Evolutionary conservation across 1,140 invertebrate species (phyloP).

Genomic region (Drosophila navojoa): DNA sequence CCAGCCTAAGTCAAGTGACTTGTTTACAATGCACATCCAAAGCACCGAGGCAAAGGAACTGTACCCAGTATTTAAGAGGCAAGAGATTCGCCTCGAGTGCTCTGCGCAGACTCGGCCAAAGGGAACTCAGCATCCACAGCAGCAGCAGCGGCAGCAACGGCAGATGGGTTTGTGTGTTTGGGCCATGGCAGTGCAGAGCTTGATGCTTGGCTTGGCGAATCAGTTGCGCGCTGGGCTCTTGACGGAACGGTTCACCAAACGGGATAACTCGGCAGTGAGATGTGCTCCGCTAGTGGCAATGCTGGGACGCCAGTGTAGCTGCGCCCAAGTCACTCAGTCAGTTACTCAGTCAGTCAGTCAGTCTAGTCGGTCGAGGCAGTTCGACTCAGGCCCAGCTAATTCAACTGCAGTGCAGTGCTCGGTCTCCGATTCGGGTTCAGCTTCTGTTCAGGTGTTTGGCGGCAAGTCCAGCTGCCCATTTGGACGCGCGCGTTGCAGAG

Average conservation of each 20-base stretch:
- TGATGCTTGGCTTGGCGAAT: constrained; percentile 1
- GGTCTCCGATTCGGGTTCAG: background rate
- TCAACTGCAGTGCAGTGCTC: constrained; percentile 11
- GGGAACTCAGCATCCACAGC: constrained; percentile 21
- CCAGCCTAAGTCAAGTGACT: background rate
- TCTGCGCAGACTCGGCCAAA: constrained; percentile 35
- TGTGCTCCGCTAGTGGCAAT: constrained; percentile 22
- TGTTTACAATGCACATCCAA: background rate
- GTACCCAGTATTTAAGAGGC: constrained; percentile 35
- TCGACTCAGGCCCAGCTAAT: background rate
- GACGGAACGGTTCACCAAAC: constrained; percentile 45
- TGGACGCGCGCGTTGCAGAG: constrained; percentile 65
- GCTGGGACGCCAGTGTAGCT: constrained; percentile 24
- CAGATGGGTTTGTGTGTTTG: constrained; percentile 9
- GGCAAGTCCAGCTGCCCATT: constrained; percentile 78
- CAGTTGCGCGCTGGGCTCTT: constrained; percentile 50
- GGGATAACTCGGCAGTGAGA: constrained; percentile 15
- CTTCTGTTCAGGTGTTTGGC: constrained; percentile 69
- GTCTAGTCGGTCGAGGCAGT: background rate
- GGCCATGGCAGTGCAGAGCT: background rate
- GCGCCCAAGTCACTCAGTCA: background rate
- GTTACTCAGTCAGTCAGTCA: too few relatives aligned
- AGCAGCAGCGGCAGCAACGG: constrained; percentile 7
- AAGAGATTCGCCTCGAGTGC: background rate
- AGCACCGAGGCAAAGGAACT: constrained; percentile 18